Evolutionary conservation across 2,113 vertebrate genomes (phyloP), one percentile per base, ranked within the genome.

Genomic region (Pyrgilauda ruficollis): DNA sequence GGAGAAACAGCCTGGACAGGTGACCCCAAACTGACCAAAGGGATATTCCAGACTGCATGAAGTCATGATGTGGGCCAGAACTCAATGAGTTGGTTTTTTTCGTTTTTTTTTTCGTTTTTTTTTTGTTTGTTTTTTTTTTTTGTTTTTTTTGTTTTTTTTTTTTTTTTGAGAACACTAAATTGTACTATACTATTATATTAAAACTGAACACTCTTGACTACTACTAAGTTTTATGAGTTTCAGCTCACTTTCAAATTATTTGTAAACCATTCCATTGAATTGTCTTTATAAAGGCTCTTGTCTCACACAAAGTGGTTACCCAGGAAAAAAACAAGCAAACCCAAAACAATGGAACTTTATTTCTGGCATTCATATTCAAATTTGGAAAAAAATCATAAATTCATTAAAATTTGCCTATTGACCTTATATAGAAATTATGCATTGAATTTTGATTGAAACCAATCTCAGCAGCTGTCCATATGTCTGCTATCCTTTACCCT

Each of bases 211-310:
- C 13, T 72, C 31, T n/a, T 63, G 17, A 23, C 5, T 35, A 8
- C 52, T 41, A 23, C 1, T 5, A 33, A 55, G 5, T 22, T 33
- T 8, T 30, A 26, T 0, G 0, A 37, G 23, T 44, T 75, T 82
- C 26, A 55, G 26, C 2, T 68, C 35, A n/a, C 11, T 49, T 61
- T 33, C 20, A 56, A 64, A 41, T 24, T 7, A 23, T 22, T 74
- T 12, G 2, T n/a, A n/a, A 82, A 68, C 2, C 9, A 1, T 20
- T 82, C 9, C 77, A 82, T 73, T 53, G n/a, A 73, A 62, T 24
- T 14, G 1, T 44, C 1, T 1, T 56, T 11, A 8, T 69, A 30
- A 78, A 64, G 23, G 6, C 4, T 7, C 24, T 64, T 58, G 7
- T 73, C 31, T 77, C 8, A 50, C 33, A 12, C 46, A 52, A 83